Base-by-base conservation (phyloP, 2,888 invertebrate genomes). In the Biston betularia region DNA sequence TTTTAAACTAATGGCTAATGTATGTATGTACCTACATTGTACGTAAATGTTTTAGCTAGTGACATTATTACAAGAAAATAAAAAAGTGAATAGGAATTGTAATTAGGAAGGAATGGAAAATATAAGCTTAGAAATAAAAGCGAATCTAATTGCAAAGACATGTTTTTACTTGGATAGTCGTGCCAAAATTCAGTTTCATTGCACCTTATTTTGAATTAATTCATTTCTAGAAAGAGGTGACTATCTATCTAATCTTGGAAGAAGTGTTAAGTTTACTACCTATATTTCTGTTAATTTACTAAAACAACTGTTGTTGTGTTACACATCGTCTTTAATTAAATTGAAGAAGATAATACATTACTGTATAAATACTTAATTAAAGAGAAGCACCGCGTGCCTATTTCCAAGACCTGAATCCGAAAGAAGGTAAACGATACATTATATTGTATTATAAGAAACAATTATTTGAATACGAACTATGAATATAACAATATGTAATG, bases 401-500 rank as follows among this genome's bases (percentile, higher is more conserved):
- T 24, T 62, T 62, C 33, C 48, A 54, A 48, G 54, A 62, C 6
- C 10, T 55, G n/a, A 12, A 42, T 11, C 33, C 56, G 7, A 55
- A 55, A 56, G 45, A 33, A 35, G 56, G 10, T 46, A 56, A 34
- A 46, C 11, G 1, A 35, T 45, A 46, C 34, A 35, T 34, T 35
- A 45, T 14, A 45, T 54, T 42, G 24, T 45, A 59, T 34, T 15
- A 35, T 34, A 60, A 49, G 38, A n/a, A 53, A 53, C n/a, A 11
- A 46, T 33, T 49, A 15, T 48, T 58, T 53, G 15, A 14, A 38
- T 62, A 56, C 58, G 44, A 58, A 61, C 58, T 44, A 58, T 15
- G 48, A 49, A 62, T 48, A 53, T 40, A 56, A 61, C 62, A 62
- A 66, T 66, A 24, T 14, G 14, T 34, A 15, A 65, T 52, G 56